Evolutionary conservation across 2,797 vertebrate species (phyloP), one percentile per base, ranked within the genome.

Genomic region (Emydoidea blandingii): DNA sequence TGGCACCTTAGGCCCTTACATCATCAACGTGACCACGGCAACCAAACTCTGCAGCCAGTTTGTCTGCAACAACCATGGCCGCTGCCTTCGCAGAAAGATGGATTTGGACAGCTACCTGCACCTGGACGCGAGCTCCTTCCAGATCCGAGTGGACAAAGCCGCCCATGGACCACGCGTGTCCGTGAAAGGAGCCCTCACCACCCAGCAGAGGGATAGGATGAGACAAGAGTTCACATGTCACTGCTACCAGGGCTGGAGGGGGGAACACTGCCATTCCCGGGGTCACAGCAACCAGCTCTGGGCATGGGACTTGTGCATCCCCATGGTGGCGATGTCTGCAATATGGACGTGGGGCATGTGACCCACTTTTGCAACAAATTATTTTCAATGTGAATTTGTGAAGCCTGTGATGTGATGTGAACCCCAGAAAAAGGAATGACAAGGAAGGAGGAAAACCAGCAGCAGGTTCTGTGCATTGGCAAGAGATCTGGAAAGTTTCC

Each of bases 231-330:
- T 99, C 96, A 97, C 97, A 92, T 99, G 99, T 93, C 98, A 99
- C 62, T 99, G 98, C 97, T 99, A 99, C 97, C 98, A 94, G n/a
- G 98, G 98, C 79, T 98, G 98, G 97, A 94, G 31, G 9, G 99
- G 98, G 5, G 96, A 98, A 47, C 95, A 93, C 78, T 99, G 99
- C 93, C 91, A 95, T 79, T 94, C 95, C 87, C 98, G 59, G 90
- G 97, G 65, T 12, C 86, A 49, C 29, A 57, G 82, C 10, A 34
- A 65, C 21, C 21, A n/a, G 31, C 19, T 88, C 34, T 54, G 12
- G 79, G 62, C 83, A 52, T 34, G 57, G 34, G 31, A 57, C 29
- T 56, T 72, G 86, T 57, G 52, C 68, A 56, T 89, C 47, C 34
- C 14, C 41, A 41, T 68, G 49, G 23, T 78, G 3, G 12, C 79